phyloP scores from a whole-genome alignment of 2,113 vertebrate genomes.

The Puffinus mauretanicus region DNA sequence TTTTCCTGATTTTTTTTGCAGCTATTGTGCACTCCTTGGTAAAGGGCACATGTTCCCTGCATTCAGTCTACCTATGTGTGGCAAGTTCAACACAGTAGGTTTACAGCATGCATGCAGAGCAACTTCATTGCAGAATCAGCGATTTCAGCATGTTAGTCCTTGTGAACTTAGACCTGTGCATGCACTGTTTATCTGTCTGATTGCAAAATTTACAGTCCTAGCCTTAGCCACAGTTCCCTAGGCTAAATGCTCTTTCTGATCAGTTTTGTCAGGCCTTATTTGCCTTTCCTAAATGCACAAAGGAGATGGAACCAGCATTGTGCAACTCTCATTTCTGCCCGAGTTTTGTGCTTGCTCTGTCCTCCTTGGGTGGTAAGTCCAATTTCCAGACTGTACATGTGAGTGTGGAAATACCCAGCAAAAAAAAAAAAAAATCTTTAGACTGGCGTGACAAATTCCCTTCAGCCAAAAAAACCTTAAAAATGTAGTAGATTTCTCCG shows the following conservation, averaged over 20 bases:
- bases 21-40: not conserved
- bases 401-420: not conserved
- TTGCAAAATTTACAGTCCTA: not conserved
- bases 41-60: not conserved
- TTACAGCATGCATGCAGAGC: not conserved
- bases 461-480: not conserved
- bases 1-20: not conserved
- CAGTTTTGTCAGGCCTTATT: not conserved
- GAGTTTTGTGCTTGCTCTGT: not conserved
- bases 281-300: not conserved
- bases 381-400: not conserved
- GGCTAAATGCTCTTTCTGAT: not conserved
- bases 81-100: not conserved
- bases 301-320: not conserved
- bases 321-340: not conserved
- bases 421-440: not conserved
- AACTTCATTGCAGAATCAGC: not conserved
- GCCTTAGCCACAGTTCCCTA: not conserved
- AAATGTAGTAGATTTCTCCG: not conserved
- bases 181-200: not conserved
- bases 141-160: not conserved
- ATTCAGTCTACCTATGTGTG: not conserved
- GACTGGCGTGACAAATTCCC: not conserved
- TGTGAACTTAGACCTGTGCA: not conserved
- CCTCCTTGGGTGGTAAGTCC: not conserved